These are phyloP conservation scores for Meloe dianella DNA, from an alignment of 2,888 invertebrate genomes.

Conservation along the genomic window DNA sequence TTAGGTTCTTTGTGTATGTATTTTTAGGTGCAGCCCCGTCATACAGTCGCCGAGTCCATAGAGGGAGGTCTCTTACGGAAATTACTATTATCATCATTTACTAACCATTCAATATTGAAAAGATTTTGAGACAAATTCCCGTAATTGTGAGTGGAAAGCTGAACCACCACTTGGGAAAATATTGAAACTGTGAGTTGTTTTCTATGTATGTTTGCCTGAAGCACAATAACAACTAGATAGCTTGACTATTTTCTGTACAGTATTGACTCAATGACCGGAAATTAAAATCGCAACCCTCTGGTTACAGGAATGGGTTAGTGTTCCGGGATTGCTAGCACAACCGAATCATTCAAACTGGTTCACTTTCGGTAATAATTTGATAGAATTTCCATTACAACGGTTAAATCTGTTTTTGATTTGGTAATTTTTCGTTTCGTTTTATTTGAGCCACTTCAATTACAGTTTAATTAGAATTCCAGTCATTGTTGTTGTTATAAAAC, in stretches of 20 bases:
- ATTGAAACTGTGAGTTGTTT: background rate
- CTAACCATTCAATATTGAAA: background rate
- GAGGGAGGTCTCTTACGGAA: background rate
- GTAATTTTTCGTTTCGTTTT: background rate
- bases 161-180: background rate
- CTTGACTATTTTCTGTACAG: background rate
- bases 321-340: slow-evolving; percentile 6
- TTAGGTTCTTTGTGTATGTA: background rate
- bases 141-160: background rate
- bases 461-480: background rate
- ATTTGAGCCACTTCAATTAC: background rate
- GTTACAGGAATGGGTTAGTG: background rate
- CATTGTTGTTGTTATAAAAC: background rate
- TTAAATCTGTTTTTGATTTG: background rate
- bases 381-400: background rate
- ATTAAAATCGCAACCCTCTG: slow-evolving; percentile 9
- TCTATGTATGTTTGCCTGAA: background rate
- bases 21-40: slow-evolving; percentile 11
- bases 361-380: background rate
- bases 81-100: background rate
- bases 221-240: background rate
- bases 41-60: background rate
- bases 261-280: background rate
- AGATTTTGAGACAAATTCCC: background rate
- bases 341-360: slow-evolving; percentile 9